These are phyloP conservation scores for Trachelus iudaicus DNA, from an alignment of 2,888 invertebrate species.

Conservation along the genomic window DNA sequence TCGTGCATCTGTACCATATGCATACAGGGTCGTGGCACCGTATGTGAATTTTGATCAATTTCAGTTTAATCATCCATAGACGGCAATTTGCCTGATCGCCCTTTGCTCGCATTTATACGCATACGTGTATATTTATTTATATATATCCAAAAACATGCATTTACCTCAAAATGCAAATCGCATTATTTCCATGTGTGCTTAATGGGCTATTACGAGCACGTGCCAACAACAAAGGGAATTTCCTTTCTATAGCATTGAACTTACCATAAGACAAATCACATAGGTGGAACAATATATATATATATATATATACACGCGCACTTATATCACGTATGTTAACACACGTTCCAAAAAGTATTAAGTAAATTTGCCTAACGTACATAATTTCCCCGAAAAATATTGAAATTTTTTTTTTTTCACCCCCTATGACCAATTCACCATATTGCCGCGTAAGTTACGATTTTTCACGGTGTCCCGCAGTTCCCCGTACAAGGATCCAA, in stretches of 20 bases:
- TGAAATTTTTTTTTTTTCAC: neutral
- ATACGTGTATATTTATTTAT: neutral
- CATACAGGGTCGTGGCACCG: neutral
- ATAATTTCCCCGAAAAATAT: neutral
- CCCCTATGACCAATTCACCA: neutral
- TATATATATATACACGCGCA: too few relatives aligned
- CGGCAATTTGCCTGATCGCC: neutral
- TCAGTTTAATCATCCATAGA: neutral
- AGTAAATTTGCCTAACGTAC: neutral
- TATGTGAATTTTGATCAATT: neutral
- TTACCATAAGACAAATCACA: neutral
- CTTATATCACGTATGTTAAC: neutral
- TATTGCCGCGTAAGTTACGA: neutral
- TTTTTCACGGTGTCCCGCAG: neutral
- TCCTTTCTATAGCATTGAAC: conserved; percentile 9
- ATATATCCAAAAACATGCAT: neutral
- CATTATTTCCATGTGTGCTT: conserved; percentile 41
- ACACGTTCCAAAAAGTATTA: neutral
- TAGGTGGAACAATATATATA: neutral
- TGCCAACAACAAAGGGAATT: conserved; percentile 44
- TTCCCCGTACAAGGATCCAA: neutral
- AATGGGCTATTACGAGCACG: conserved; percentile 55
- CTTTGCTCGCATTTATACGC: neutral
- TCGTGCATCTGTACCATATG: too few relatives aligned
- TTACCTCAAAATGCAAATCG: conserved; percentile 30